Base-by-base conservation (phyloP, 1,140 invertebrate genomes). In the Solenopsis invicta region DNA sequence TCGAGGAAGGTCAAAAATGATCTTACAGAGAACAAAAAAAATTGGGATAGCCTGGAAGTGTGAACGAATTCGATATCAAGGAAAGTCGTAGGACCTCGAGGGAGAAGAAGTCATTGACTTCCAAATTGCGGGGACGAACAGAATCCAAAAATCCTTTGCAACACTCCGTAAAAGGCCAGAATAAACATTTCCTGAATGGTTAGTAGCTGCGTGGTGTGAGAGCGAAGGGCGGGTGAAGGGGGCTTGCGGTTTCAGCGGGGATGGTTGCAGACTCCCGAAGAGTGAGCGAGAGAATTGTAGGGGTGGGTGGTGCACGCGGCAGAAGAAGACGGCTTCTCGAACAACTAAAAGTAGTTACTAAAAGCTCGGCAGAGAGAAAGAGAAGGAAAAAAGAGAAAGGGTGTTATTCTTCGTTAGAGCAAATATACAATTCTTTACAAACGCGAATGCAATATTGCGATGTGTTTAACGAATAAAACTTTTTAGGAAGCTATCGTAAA, bases 131-230 rank as follows among this genome's bases (percentile, higher is more conserved):
- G 76, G 52, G 13, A 45, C 67, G 72, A 75, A 59, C 76, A 90
- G 94, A 91, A 93, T 92, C 86, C 90, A 93, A 93, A 93, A 93
- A 93, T 92, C 91, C 90, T 92, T 93, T 89, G 72, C 81, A 92
- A 86, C 71, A 89, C 76, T 85, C 77, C 67, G 90, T 78, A 90
- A 93, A 92, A 93, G 92, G 87, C 89, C 90, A 91, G 93, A 93
- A 94, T 93, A 92, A 93, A 94, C 92, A 94, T 94, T 94, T 94
- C 92, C 93, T 89, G 91, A 93, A 94, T 88, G 93, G 93, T 93
- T 94, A 93, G 93, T 94, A 93, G 89, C 71, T 66, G 71, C 71
- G 66, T 52, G 61, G 67, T 67, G 62, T 86, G 89, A 76, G 75
- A 69, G 89, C 61, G 80, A 71, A 87, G 34, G 81, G 81, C 90